Evolutionary conservation across 2,888 invertebrate genomes (phyloP).

Genomic region (Tenthredo distinguenda): DNA sequence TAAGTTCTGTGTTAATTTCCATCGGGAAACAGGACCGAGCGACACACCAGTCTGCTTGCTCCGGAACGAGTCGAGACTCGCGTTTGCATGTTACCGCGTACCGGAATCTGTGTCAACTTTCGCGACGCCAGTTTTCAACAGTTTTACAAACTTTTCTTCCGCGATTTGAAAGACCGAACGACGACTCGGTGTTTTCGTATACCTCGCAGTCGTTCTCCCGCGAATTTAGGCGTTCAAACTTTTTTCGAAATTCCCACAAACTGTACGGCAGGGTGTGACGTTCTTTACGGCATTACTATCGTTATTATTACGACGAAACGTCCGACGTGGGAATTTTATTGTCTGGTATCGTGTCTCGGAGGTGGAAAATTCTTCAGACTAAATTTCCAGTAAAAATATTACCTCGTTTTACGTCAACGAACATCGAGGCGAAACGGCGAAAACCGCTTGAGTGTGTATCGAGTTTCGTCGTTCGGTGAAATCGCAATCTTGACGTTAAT

Average conservation of each 20-base stretch:
- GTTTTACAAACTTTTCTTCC: neutral
- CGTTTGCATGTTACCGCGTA: neutral
- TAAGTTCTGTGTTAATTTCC: neutral
- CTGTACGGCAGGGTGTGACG: neutral
- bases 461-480: neutral
- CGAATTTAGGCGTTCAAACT: neutral
- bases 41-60: neutral
- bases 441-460: neutral
- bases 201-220: neutral
- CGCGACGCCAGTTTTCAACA: neutral
- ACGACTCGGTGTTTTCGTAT: neutral
- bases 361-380: neutral
- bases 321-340: neutral
- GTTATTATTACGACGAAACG: neutral
- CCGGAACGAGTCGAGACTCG: neutral
- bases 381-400: neutral
- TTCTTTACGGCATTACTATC: neutral
- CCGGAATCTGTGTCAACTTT: neutral
- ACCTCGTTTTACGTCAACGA: neutral
- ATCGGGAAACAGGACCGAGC: neutral
- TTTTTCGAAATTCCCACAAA: neutral
- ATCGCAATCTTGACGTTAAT: constrained; percentile 16
- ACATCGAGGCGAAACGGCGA: neutral
- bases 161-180: constrained; percentile 2
- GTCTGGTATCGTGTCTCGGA: neutral